Percentiles rank a stretch among this genome's conserved stretches.
These are phyloP conservation scores for Periophthalmus magnuspinnatus DNA, from an alignment of 2,797 vertebrate species.

Conservation along the genomic window DNA sequence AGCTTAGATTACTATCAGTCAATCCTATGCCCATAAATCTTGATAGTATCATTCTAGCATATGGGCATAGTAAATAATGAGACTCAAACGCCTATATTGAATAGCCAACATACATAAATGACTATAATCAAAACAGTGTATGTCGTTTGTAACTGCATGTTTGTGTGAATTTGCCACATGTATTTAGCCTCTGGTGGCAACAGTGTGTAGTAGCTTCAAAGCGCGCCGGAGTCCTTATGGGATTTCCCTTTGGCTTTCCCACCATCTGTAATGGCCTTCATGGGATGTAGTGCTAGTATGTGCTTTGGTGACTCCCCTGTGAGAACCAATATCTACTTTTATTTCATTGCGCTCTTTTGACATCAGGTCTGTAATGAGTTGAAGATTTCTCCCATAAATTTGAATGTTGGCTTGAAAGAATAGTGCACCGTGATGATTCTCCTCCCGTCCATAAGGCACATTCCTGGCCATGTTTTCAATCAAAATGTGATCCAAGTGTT, in stretches of 20 bases:
- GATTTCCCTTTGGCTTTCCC: conserved; percentile 74
- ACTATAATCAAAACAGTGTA: conserved; percentile 27
- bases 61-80: neutral
- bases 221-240: conserved; percentile 47
- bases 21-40: conserved; percentile 4
- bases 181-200: conserved; percentile 45
- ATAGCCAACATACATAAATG: neutral
- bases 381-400: conserved; percentile 2
- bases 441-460: conserved; percentile 30
- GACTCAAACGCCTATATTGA: neutral
- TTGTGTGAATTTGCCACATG: conserved; percentile 39
- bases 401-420: neutral
- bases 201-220: conserved; percentile 66
- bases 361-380: conserved; percentile 5
- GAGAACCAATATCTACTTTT: conserved; percentile 25
- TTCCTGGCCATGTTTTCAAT: conserved; percentile 33
- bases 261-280: conserved; percentile 61
- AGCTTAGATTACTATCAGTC: conserved; percentile 2
- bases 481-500: conserved; percentile 37
- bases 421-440: conserved; percentile 8
- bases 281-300: conserved; percentile 50
- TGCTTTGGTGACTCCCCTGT: conserved; percentile 50
- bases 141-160: conserved; percentile 34
- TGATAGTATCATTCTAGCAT: conserved; percentile 4
- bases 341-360: conserved; percentile 8